Evolutionary conservation across 1,140 invertebrate genomes (phyloP), one percentile per base, ranked within the genome.

Genomic region (Drosophila eugracilis): DNA sequence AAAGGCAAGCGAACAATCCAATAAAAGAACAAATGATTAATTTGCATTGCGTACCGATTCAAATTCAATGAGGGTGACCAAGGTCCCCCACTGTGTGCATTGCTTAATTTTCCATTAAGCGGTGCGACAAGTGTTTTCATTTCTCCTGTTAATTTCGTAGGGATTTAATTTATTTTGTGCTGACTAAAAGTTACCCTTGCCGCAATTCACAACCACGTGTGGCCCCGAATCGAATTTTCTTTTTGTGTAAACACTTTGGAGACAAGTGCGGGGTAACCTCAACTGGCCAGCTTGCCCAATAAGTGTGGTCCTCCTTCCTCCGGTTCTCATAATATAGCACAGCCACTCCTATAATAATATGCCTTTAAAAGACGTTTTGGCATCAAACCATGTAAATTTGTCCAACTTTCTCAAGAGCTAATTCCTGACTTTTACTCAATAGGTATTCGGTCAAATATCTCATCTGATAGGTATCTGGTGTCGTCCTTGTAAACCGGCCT

Each of bases 1-100:
- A 65, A 41, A 49, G 63, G 34, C 39, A 66, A 62, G n/a, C 17
- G 36, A 49, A 7, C 37, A 65, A 49, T 49, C 42, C 19, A 66
- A 30, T 30, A 60, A 49, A 49, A 24, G 14, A 53, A 41, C 59
- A 66, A 66, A 30, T 66, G 59, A 65, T 66, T 58, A 36, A 72
- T 73, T 73, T 72, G 54, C 54, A 72, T 73, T 72, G 54, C 54
- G 60, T 72, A 72, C 42, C 49, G 32, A 50, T 50, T 37, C 26
- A 34, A 7, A 28, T 19, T 26, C 45, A 21, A 17, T 26, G 17
- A 9, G 22, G 21, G 28, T n/a, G 17, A 22, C 39, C 24, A 17
- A 26, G n/a, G 42, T 22, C 1, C 17, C 28, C 42, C 22, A 22
- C 45, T 60, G 42, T 60, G 62, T 39, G 55, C 32, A 17, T 60